A percentile compares a stretch with the other conserved stretches of the same genome.
Conservation (phyloP, 1,140 invertebrate species). For the Octopus sinensis region DNA sequence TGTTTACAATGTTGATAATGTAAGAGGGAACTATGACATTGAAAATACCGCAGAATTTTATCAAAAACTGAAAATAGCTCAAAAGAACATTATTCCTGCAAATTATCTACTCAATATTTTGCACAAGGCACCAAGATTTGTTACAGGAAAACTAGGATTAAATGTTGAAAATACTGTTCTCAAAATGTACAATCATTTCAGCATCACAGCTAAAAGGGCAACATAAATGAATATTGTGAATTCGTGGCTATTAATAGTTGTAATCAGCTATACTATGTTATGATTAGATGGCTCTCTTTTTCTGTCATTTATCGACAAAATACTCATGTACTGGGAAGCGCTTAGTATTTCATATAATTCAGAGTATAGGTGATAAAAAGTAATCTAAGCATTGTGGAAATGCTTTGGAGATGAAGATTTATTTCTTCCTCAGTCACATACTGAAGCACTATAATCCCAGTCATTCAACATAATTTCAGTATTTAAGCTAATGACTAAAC, state of each 20-base stretch:
- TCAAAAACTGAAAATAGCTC: constrained; percentile 1
- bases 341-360: neutral
- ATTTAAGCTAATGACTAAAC: constrained; percentile 1
- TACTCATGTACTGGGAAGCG: neutral
- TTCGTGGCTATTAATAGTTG: constrained; percentile 4
- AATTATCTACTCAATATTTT: neutral
- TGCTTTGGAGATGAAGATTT: constrained; percentile 5
- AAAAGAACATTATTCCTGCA: neutral
- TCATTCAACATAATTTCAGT: neutral
- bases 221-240: neutral
- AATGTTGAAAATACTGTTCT: constrained; percentile 5
- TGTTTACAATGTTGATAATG: constrained; percentile 1
- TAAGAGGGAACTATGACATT: neutral
- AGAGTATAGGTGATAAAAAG: neutral
- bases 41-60: neutral
- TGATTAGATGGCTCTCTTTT: constrained; percentile 1
- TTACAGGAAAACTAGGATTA: neutral
- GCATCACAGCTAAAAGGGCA: constrained; percentile 1
- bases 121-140: neutral
- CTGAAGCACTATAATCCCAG: neutral
- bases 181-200: constrained; percentile 8
- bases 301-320: constrained; percentile 8
- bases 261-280: constrained; percentile 4
- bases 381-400: neutral
- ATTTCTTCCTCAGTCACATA: constrained; percentile 5